phyloP scores from a whole-genome alignment of 1,140 invertebrate species.

The Hyles vespertilio region DNA sequence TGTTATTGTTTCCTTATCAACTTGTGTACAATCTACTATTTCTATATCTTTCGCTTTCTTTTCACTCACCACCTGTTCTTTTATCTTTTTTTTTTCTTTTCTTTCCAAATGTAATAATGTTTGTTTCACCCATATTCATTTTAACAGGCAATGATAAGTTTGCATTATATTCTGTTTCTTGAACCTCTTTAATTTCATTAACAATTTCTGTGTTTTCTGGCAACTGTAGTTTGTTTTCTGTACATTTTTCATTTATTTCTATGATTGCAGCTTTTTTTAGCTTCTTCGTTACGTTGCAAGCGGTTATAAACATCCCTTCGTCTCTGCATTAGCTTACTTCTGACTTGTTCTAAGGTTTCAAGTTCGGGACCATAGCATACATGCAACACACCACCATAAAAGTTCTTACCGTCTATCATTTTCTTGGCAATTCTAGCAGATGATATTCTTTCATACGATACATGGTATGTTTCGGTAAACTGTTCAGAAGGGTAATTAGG shows the following conservation, averaged over 20 bases:
- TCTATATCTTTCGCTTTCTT: conserved; percentile 34
- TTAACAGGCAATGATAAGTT: conserved; percentile 16
- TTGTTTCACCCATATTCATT: conserved; percentile 55
- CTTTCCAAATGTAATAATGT: conserved; percentile 29
- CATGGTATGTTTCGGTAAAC: conserved; percentile 90
- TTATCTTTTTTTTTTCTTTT: conserved; percentile 5
- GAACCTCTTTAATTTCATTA: not conserved
- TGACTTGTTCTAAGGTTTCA: conserved; percentile 85
- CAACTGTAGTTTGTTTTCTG: not conserved
- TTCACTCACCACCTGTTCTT: not conserved
- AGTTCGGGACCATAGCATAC: conserved; percentile 94
- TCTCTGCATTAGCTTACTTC: conserved; percentile 84
- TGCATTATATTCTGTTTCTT: conserved; percentile 6
- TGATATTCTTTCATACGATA: conserved; percentile 84
- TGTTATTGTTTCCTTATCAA: conserved; percentile 38
- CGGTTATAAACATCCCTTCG: conserved; percentile 77
- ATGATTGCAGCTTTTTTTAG: conserved; percentile 9
- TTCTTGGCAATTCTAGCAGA: conserved; percentile 87
- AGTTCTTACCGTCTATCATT: conserved; percentile 88
- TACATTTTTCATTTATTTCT: conserved; percentile 1
- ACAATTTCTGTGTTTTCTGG: conserved; percentile 1
- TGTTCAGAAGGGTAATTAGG: conserved; percentile 75
- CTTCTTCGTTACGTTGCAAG: conserved; percentile 38
- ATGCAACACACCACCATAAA: conserved; percentile 90
- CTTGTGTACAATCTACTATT: conserved; percentile 51